Evolutionary conservation across 2,888 invertebrate genomes (phyloP).

Genomic region (Meloe dianella): DNA sequence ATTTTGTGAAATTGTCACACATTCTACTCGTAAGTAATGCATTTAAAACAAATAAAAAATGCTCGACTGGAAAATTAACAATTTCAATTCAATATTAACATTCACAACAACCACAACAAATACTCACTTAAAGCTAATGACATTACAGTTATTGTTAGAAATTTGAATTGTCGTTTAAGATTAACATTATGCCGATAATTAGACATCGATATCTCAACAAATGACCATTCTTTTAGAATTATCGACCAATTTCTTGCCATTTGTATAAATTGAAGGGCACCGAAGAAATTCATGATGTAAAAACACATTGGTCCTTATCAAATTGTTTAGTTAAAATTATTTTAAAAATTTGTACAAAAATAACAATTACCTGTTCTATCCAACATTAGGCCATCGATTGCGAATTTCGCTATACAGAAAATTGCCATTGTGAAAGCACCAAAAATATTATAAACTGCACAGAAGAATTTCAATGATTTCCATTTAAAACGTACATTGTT

Average conservation of each 20-base stretch:
- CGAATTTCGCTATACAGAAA: conserved; percentile 47
- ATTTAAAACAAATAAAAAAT: conserved; percentile 50
- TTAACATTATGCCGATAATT: conserved; percentile 44
- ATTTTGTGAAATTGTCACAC: conserved; percentile 39
- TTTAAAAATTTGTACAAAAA: too few species aligned
- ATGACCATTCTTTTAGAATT: conserved; percentile 51
- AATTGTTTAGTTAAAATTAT: not conserved
- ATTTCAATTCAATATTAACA: conserved; percentile 5
- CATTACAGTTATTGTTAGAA: conserved; percentile 48
- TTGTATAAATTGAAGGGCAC: conserved; percentile 45
- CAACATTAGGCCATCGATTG: conserved; percentile 44
- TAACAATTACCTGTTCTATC: conserved; percentile 47
- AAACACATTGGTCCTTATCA: conserved; percentile 39
- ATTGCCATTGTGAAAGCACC: conserved; percentile 41
- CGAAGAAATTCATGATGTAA: conserved; percentile 48
- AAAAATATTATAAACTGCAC: conserved; percentile 41
- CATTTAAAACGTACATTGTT: conserved; percentile 45
- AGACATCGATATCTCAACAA: conserved; percentile 51
- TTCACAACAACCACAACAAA: not conserved
- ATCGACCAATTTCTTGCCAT: conserved; percentile 44
- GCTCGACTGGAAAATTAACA: conserved; percentile 47
- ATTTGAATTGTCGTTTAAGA: conserved; percentile 45
- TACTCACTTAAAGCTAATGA: conserved; percentile 51
- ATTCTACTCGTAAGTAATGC: conserved; percentile 38
- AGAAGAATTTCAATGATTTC: conserved; percentile 43